Evolutionary conservation across 2,797 vertebrate species (phyloP), one percentile per base, ranked within the genome.

Genomic region (Onychomys torridus): DNA sequence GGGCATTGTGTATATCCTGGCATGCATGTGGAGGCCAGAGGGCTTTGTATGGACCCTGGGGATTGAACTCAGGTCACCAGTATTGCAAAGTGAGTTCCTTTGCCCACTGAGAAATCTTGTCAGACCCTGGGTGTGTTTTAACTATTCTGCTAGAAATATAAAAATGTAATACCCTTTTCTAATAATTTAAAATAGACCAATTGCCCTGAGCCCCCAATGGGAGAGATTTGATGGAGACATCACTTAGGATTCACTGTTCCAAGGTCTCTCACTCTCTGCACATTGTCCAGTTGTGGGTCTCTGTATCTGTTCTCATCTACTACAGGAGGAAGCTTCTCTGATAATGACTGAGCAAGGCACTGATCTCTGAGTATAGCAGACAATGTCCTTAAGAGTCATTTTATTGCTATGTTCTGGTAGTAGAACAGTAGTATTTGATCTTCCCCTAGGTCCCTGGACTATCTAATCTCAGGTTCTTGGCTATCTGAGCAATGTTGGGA

Each of bases 101-200:
- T 84, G 40, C 40, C 61, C 27, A 46, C 40, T 84, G 82, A 84
- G 59, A 32, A 63, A 65, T 46, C 40, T 84, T 84, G 16, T 27
- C 27, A 84, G 82, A 1, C 59, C 27, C 82, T 34, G 10, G 13
- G 43, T 86, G 52, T 13, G 11, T 84, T 79, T 75, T 84, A 85
- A 67, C 4, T 49, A 63, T 34, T 82, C 65, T 91, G 21, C 65
- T 93, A 87, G 94, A 91, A 96, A 89, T 37, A 76, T 52, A 77
- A 94, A 91, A 84, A 92, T 61, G 46, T 69, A 93, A 90, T 6
- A 67, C 9, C 43, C 14, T 43, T 43, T 92, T 96, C 43, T 49
- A 92, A 69, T 81, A 52, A 92, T 83, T 75, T 69, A 87, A 61
- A 76, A 96, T 88, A 23, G 21, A 81, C 29, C 87, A 63, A 43